Base-by-base conservation (phyloP, 30 jellyfish, hydroid and myxozoan genomes). In the Hydra vulgaris region DNA sequence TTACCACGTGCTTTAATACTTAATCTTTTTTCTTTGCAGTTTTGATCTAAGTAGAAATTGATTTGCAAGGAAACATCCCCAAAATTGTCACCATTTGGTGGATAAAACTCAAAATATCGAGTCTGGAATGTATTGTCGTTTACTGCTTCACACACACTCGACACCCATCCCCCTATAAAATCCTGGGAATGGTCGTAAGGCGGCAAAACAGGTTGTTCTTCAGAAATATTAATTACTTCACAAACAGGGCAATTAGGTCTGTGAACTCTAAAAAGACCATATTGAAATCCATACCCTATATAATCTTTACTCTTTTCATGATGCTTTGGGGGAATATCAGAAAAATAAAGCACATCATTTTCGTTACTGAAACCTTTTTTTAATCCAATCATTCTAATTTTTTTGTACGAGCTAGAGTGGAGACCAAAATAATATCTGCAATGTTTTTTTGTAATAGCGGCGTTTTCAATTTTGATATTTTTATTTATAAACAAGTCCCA, bases 371-470 rank as follows among this genome's bases (percentile, higher is more conserved):
- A 53, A 75, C 69, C 21, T n/a, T 54, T 24, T 78, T 78, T 78
- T 53, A 53, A 76, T 26, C 82, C 52, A 17, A 61, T 53, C 79
- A 78, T 78, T 17, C 85, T 76, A 1, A 61, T 78, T 25, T 78
- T 78, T 7, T 54, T 52, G 80, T 78, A 78, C 23, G 85, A 40
- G 18, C n/a, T 15, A 15, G 27, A 40, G 69, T 78, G 85, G 0
- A 78, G 55, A 15, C 82, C 85, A 22, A 78, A 78, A 75, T 20
- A 53, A 61, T 52, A 78, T 22, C 85, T 76, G 69, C 85, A 78
- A 15, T 25, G 25, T 25, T 78, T 78, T 23, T 78, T 78, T 21
- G 17, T 27, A 16, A 27, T n/a, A 17, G 26, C 85, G 27, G 66
- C 66, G 18, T 17, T 25, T 17, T 54, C 74, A 8, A 78, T 52